These are phyloP conservation scores for Epizoanthus scotinus DNA, from an alignment of 92 coral and sea anemone genomes.

Conservation along the genomic window DNA sequence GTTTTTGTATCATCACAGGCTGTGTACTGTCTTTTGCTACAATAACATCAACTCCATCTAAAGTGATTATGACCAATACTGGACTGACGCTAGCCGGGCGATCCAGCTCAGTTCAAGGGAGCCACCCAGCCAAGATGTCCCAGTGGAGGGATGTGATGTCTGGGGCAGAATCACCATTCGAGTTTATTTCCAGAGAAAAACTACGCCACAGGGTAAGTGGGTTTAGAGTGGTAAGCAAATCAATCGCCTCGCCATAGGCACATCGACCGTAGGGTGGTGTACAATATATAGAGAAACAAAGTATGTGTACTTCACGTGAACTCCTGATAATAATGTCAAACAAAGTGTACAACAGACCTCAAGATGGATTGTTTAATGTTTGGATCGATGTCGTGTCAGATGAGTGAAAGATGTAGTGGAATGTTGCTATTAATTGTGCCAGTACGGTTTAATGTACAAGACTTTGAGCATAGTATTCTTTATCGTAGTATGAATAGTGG, in stretches of 20 bases:
- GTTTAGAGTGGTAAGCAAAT: neutral
- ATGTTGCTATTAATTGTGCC: no score
- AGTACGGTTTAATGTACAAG: no score
- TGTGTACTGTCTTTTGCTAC: slow-evolving; percentile 84
- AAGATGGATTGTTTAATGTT: no score
- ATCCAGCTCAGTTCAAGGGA: slow-evolving; percentile 51
- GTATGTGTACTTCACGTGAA: no score
- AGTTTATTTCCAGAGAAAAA: slow-evolving; percentile 88
- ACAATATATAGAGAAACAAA: no score
- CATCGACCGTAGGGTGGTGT: no score
- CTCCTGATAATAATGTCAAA: no score
- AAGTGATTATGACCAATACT: slow-evolving; percentile 89
- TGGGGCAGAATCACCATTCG: slow-evolving; percentile 88
- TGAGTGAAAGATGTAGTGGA: no score
- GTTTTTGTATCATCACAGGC: slow-evolving; percentile 48
- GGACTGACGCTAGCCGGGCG: slow-evolving; percentile 85
- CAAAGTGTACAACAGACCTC: no score
- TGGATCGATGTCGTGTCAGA: no score
- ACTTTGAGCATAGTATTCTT: no score
- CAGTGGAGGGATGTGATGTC: slow-evolving; percentile 91
- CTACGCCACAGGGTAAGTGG: slow-evolving; percentile 85
- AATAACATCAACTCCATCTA: slow-evolving; percentile 86
- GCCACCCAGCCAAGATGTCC: slow-evolving; percentile 76
- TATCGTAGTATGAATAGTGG: no score
- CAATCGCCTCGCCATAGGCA: neutral